Percentiles rank a stretch among this genome's conserved stretches.
Evolutionary conservation across 2,797 vertebrate genomes (phyloP).

Genomic region (Moxostoma hubbsi): DNA sequence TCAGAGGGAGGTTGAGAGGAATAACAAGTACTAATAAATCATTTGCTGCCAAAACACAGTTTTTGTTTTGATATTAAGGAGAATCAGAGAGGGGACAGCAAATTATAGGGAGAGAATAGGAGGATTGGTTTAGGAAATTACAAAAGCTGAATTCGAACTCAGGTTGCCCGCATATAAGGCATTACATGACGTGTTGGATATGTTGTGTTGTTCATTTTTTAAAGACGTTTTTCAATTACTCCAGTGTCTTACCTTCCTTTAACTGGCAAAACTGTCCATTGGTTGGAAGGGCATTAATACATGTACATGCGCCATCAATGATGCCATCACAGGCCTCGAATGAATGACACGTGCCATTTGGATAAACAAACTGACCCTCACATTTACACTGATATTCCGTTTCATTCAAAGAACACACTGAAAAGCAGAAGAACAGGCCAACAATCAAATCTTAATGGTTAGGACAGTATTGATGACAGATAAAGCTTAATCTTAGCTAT

Average conservation of each 20-base stretch:
- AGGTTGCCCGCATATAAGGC: no score
- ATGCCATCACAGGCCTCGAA: constrained; percentile 58
- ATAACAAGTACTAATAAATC: not conserved
- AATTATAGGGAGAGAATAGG: no score
- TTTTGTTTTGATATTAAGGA: no score
- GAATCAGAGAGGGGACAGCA: no score
- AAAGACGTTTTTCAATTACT: not conserved
- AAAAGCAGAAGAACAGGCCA: not conserved
- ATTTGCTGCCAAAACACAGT: not conserved
- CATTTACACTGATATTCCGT: constrained; percentile 44
- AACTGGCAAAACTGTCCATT: constrained; percentile 73
- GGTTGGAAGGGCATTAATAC: constrained; percentile 56
- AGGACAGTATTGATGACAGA: not conserved
- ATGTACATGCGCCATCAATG: constrained; percentile 62
- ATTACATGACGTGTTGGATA: no score
- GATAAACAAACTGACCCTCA: constrained; percentile 46
- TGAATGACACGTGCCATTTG: constrained; percentile 43
- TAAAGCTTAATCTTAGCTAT: not conserved
- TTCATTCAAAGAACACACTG: constrained; percentile 25
- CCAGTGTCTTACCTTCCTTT: constrained; percentile 67
- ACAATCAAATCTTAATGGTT: not conserved
- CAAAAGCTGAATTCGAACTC: no score
- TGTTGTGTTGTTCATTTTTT: not conserved
- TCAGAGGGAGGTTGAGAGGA: not conserved
- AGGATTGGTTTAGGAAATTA: no score